Evolutionary conservation across 2,888 invertebrate species (phyloP).

Genomic region (Drosophila anceps): DNA sequence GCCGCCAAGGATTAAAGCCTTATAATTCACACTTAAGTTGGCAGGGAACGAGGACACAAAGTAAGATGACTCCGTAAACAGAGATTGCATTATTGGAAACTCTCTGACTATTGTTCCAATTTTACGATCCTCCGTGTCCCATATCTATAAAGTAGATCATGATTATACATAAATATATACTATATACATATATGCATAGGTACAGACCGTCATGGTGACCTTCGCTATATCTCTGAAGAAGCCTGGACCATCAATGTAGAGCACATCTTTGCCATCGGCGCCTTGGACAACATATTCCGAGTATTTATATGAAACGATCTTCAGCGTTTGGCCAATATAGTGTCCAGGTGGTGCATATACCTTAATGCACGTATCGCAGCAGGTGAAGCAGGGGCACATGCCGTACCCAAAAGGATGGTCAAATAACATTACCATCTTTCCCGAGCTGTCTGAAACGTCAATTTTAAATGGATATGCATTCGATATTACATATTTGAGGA

Average conservation of each 20-base stretch:
- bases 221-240: not conserved
- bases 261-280: not conserved
- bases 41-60: not conserved
- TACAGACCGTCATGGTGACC: not conserved
- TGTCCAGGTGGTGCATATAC: not conserved
- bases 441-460: not conserved
- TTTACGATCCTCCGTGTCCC: not conserved
- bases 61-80: not conserved
- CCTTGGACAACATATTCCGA: not conserved
- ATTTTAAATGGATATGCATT: not conserved
- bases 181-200: not conserved
- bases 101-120: not conserved
- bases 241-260: not conserved
- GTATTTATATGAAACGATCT: not conserved
- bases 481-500: not conserved
- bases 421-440: not conserved
- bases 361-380: not conserved
- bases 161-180: not conserved
- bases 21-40: not conserved
- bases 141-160: not conserved
- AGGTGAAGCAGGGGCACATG: not conserved
- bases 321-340: not conserved
- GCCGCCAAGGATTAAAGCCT: not conserved
- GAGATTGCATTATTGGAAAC: not conserved
- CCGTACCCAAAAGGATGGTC: not conserved